Percentiles rank a stretch among this genome's conserved stretches.
Conservation (phyloP, 92 coral and sea anemone species). For the Ricordea florida region DNA sequence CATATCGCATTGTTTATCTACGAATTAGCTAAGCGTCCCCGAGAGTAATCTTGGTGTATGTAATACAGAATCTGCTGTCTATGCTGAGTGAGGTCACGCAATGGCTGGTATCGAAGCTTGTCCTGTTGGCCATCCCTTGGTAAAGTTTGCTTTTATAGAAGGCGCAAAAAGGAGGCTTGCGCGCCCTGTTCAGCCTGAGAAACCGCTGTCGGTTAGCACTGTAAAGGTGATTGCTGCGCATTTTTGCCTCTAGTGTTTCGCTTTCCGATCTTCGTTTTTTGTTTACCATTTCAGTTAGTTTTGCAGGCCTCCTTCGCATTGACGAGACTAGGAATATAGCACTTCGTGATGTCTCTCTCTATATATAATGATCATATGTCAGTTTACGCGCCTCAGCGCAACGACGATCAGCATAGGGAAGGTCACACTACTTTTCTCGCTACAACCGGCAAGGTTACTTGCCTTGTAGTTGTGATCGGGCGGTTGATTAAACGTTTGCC, state of each 20-base stretch:
- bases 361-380: conserved; percentile 6
- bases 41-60: conserved; percentile 23
- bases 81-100: conserved; percentile 17
- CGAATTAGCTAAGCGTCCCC: conserved; percentile 13
- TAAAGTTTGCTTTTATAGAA: too few relatives aligned
- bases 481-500: too few relatives aligned
- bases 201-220: conserved; percentile 22
- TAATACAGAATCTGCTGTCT: neutral
- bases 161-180: too few relatives aligned
- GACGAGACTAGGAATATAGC: conserved; percentile 9
- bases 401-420: conserved; percentile 11
- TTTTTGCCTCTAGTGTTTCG: conserved; percentile 22
- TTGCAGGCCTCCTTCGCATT: conserved; percentile 43
- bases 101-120: conserved; percentile 13
- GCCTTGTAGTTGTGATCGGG: too few relatives aligned
- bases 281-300: conserved; percentile 42
- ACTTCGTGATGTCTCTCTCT: neutral
- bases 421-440: conserved; percentile 6
- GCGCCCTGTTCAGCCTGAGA: conserved; percentile 37
- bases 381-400: conserved; percentile 5
- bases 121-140: conserved; percentile 37
- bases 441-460: neutral
- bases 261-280: conserved; percentile 44
- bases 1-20: conserved; percentile 38
- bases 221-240: neutral